Conservation (phyloP, 1,140 invertebrate species). For the Ceratina calcarata region DNA sequence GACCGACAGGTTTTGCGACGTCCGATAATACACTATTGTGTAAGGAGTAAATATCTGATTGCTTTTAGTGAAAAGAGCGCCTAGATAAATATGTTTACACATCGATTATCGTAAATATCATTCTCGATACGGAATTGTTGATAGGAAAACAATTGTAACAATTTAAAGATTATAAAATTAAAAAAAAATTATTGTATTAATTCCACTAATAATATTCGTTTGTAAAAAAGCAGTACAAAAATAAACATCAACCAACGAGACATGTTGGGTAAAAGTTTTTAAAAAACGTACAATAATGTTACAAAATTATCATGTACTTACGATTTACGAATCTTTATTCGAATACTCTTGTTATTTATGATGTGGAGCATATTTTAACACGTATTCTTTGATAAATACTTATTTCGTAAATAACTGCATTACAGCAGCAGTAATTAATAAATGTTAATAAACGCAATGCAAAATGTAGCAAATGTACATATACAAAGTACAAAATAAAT, state of each 20-base stretch:
- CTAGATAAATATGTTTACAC: not conserved
- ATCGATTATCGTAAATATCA: not conserved
- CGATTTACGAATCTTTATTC: not conserved
- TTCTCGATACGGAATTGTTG: not conserved
- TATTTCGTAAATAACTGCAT: constrained; percentile 4
- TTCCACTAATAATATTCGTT: not conserved
- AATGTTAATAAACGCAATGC: constrained; percentile 43
- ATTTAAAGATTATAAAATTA: not conserved
- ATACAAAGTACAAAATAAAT: constrained; percentile 48
- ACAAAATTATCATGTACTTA: not conserved
- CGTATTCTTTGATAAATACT: not conserved
- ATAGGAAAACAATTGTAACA: not conserved
- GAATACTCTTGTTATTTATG: not conserved
- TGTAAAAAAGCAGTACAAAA: not conserved
- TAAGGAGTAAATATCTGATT: not conserved
- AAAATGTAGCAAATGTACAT: constrained; percentile 11
- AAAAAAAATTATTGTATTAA: no score
- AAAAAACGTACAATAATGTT: not conserved
- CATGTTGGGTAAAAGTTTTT: not conserved
- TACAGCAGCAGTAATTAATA: constrained; percentile 15
- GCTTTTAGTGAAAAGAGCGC: not conserved
- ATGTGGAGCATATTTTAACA: not conserved
- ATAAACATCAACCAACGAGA: not conserved
- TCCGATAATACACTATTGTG: constrained; percentile 8
- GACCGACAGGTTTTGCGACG: constrained; percentile 51